Base-by-base conservation (phyloP, 1,140 invertebrate species). In the Megalopta genalis region DNA sequence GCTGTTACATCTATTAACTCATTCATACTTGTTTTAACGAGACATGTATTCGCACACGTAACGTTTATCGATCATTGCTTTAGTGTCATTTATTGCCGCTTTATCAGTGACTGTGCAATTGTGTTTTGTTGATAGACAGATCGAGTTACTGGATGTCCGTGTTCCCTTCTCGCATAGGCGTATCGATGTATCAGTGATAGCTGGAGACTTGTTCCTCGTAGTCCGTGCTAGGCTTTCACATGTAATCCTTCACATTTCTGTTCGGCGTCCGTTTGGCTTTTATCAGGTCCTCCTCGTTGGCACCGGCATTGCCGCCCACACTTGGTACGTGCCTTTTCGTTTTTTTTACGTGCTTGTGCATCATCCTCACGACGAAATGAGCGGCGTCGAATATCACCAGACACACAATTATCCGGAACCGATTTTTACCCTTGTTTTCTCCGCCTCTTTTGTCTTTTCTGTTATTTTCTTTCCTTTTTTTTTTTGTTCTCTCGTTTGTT, bases 231-330 rank as follows among this genome's bases (percentile, higher is more conserved):
- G 46, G 18, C 42, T 57, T 64, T 80, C 64, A 70, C 65, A 76
- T 85, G 21, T 85, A 86, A 80, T 82, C 69, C 68, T 76, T 49
- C 64, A 87, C 88, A 83, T 92, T 92, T 91, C 10, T 89, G 90
- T 91, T 92, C 91, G 92, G 90, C 90, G 90, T 86, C 91, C 90
- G 89, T 85, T 87, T 89, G 88, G 88, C 88, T 46, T 46, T 46
- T 10, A 46, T 46, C 42, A 46, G 42, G 42, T 46, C 42, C 89
- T 86, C 85, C 87, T 89, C 83, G 80, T 91, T 91, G 90, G 88
- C 88, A 90, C 86, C 90, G 79, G 42, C 42, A 12, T 46, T 90
- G 80, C 88, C 88, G 88, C 90, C 91, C 68, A 90, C 90, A 81
- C 87, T 87, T 83, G 80, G 83, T 86, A 86, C 81, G 87, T 86